Conservation (phyloP, 1,140 invertebrate genomes). For the Drosophila quadrilineata region DNA sequence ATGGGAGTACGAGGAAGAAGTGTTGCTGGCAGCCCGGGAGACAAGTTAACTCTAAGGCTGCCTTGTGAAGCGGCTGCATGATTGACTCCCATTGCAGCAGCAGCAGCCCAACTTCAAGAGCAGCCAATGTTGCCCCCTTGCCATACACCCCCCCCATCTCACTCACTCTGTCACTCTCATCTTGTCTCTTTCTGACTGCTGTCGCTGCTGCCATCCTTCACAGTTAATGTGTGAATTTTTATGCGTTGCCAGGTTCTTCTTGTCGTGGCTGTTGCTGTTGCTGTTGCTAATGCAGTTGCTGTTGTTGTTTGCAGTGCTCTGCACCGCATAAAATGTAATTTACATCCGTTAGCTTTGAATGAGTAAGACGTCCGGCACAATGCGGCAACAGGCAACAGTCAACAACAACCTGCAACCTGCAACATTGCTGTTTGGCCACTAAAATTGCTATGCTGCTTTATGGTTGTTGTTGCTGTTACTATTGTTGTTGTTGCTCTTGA, state of each 20-base stretch:
- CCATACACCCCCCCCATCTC: not conserved
- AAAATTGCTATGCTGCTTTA: conserved; percentile 65
- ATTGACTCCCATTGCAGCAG: conserved; percentile 70
- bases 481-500: not conserved
- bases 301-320: too few species aligned
- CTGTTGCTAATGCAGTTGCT: too few species aligned
- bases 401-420: not conserved
- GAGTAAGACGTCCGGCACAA: conserved; percentile 18
- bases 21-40: not conserved
- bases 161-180: not conserved
- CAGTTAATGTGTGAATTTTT: conserved; percentile 80
- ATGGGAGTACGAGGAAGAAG: too few species aligned
- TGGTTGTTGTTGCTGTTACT: conserved; percentile 27
- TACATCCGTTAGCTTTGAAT: conserved; percentile 74
- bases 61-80: conserved; percentile 57
- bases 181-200: not conserved
- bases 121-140: conserved; percentile 5
- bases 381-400: too few species aligned
- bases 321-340: conserved; percentile 78
- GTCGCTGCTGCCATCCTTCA: conserved; percentile 53
- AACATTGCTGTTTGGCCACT: not conserved
- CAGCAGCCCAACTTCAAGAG: not conserved
- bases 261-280: conserved; percentile 53
- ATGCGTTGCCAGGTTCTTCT: conserved; percentile 77
- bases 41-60: not conserved